Base-by-base conservation (phyloP, 2,888 invertebrate species). In the Tinea pellionella region DNA sequence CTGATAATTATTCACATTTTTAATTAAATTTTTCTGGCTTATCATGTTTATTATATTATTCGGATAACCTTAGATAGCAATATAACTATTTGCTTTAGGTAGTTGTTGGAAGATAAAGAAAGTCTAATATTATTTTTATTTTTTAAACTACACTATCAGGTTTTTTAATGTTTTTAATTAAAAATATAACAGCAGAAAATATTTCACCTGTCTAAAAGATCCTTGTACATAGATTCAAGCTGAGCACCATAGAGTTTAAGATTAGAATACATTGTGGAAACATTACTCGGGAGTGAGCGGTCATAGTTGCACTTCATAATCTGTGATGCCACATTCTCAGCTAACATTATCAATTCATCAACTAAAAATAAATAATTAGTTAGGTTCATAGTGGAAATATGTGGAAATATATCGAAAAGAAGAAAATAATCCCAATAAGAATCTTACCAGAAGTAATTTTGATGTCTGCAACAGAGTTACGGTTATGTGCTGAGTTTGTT, bases 211-310 rank as follows among this genome's bases (percentile, higher is more conserved):
- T 96, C 96, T 67, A 96, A 87, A 72, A 94, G 94, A 78, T 95
- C 95, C 86, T 94, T 94, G 71, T 94, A 95, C 64, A 93, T 88
- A 66, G 92, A 89, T 88, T 96, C 96, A 70, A 96, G 88, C 77
- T 94, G 94, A 67, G 92, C 92, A 63, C 95, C 93, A 75, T 92
- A 92, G 47, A 92, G 90, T 78, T 95, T 95, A 65, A 96, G 87
- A 77, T 94, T 94, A 74, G 93, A 92, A 75, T 94, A 93, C 88
- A 96, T 90, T 69, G 92, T 90, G 61, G 92, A 89, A 71, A 95
- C 93, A 72, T 92, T 93, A 73, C 92, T 91, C 71, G 92, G 92
- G 67, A 93, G 88, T 64, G 88, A 89, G 76, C 89, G 89, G 77
- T 92, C 92, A 80, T 90, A 91, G 74, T 91, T 92, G 65, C 93